Evolutionary conservation across 2,888 invertebrate genomes (phyloP), one percentile per base, ranked within the genome.

Genomic region (Beris chalybata): DNA sequence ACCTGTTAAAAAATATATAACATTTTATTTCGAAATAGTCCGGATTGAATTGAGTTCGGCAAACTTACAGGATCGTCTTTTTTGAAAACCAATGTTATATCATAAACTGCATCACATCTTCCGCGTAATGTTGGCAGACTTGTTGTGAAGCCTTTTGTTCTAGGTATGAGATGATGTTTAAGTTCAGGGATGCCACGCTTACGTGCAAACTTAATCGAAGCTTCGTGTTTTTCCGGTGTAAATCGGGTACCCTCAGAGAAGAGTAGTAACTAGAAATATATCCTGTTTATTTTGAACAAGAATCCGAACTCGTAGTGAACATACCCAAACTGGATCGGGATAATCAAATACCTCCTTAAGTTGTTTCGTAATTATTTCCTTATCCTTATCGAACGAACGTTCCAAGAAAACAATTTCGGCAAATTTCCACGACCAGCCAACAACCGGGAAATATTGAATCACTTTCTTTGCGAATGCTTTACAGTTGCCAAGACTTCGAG

Each of bases 381-480:
- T 91, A 80, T 97, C 97, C 79, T 94, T 92, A 64, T 94, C 92
- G 85, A 90, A 96, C 71, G 91, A 91, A 73, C 97, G 86, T 78
- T 95, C 94, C 67, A 97, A 85, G 82, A 97, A 97, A 69, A 97
- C 93, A 81, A 92, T 92, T 79, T 97, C 97, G 0, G 93, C 92
- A 79, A 95, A 93, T 82, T 93, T 93, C 95, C 96, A 97, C 74
- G 92, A 90, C 97, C 97, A 97, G 44, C 97, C 97, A 73, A 97
- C 87, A 9, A 94, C 89, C 31, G 97, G 97, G 71, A 97, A 85
- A 78, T 92, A 95, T 73, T 91, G 89, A 71, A 97, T 89, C 12
- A 90, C 90, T 81, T 94, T 93, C 82, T 97, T 97, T 1, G 94
- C 95, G 79, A 94, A 96, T 0, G 96, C 94, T 84, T 97, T 96